Conservation (phyloP, 2,113 vertebrate genomes). For the Halichoerus grypus region DNA sequence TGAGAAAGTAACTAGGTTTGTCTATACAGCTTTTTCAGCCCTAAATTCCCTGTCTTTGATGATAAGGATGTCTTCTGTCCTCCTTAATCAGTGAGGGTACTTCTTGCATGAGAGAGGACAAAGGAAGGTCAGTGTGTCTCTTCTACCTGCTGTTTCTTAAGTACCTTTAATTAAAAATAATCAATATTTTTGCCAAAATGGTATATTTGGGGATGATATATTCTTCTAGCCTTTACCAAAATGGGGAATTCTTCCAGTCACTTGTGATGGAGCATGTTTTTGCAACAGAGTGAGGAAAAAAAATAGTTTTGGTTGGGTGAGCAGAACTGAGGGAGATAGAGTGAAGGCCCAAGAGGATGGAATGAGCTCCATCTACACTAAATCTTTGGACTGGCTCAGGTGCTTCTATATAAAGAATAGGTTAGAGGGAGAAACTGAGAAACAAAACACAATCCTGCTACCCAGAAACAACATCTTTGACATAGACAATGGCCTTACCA, state of each 20-base stretch:
- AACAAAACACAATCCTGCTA: neutral
- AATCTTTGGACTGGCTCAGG: neutral
- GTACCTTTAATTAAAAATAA: conserved; percentile 10
- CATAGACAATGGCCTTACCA: neutral
- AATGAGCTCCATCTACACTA: neutral
- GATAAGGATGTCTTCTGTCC: neutral
- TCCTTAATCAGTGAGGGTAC: neutral
- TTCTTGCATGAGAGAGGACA: neutral
- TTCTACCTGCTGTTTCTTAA: neutral
- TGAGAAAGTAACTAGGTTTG: neutral
- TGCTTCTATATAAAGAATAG: neutral
- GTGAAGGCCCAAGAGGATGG: neutral
- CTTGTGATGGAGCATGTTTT: neutral
- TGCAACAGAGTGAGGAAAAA: neutral
- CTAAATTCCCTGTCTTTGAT: neutral
- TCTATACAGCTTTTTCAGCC: neutral
- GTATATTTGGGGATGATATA: neutral
- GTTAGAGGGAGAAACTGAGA: conserved; percentile 11
- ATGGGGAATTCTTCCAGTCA: neutral
- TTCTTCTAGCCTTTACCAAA: neutral
- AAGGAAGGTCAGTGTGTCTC: neutral
- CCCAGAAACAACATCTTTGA: neutral
- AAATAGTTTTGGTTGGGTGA: neutral
- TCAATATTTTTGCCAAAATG: neutral
- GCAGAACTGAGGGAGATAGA: neutral